Conservation (phyloP, 2,888 invertebrate species). For the Halictus quadricinctus region DNA sequence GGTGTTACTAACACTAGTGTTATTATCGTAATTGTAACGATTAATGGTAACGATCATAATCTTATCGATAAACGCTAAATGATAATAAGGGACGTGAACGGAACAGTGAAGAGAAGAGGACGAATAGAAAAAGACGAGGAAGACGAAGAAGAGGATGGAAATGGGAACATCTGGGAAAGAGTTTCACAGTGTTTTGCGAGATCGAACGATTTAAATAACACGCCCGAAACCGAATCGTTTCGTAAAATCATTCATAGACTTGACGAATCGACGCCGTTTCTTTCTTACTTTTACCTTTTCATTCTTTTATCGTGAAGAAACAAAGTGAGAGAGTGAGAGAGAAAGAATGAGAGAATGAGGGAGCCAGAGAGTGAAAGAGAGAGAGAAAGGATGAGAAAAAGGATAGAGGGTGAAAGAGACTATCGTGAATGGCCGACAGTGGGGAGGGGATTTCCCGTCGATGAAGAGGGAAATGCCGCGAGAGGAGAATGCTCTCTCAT, state of each 20-base stretch:
- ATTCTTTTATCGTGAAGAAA: slow-evolving; percentile 51
- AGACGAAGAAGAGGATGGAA: slow-evolving; percentile 42
- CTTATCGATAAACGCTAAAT: slow-evolving; percentile 70
- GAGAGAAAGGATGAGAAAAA: slow-evolving; percentile 32
- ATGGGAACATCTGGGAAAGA: slow-evolving; percentile 56
- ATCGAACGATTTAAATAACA: slow-evolving; percentile 19
- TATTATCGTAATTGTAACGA: slow-evolving; percentile 81
- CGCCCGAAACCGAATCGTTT: slow-evolving; percentile 49
- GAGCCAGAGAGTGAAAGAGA: slow-evolving; percentile 12
- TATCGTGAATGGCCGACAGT: slow-evolving; percentile 39
- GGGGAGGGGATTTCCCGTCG: slow-evolving; percentile 22
- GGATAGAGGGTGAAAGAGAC: slow-evolving; percentile 50
- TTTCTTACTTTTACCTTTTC: slow-evolving; percentile 57
- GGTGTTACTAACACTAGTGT: slow-evolving; percentile 77
- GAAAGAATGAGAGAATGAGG: slow-evolving; percentile 52
- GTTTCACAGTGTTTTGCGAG: slow-evolving; percentile 18
- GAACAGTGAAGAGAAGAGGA: slow-evolving; percentile 51
- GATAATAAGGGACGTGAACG: slow-evolving; percentile 64
- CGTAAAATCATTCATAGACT: slow-evolving; percentile 59
- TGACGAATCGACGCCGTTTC: slow-evolving; percentile 56
- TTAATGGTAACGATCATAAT: slow-evolving; percentile 80
- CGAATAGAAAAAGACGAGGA: slow-evolving; percentile 40
- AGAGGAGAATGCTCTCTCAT: slow-evolving; percentile 76
- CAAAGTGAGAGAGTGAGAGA: slow-evolving; percentile 12
- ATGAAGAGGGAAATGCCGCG: slow-evolving; percentile 66